These are phyloP conservation scores for Apodemia mormo DNA, from an alignment of 2,888 invertebrate genomes.

Conservation along the genomic window DNA sequence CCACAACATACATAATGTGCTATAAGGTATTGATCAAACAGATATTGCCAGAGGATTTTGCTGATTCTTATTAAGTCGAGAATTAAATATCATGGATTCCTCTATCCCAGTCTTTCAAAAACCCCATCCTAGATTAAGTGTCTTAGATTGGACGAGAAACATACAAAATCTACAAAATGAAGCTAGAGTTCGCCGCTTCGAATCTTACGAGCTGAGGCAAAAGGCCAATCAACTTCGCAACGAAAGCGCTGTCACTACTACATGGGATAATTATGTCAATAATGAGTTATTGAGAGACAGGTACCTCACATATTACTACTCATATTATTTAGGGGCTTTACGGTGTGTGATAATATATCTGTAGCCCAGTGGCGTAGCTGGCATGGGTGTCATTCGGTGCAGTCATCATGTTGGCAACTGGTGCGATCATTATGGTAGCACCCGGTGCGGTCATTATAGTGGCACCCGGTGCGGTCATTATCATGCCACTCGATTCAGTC, in stretches of 20 bases:
- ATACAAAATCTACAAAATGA: slow-evolving; percentile 87
- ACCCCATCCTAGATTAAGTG: slow-evolving; percentile 83
- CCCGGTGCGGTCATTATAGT: no score
- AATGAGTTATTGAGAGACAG: slow-evolving; percentile 87
- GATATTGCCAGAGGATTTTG: not conserved
- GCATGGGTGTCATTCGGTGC: no score
- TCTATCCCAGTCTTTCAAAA: slow-evolving; percentile 83
- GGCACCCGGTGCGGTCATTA: no score
- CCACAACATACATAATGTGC: not conserved
- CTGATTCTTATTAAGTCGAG: not conserved
- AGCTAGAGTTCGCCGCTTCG: slow-evolving; percentile 84
- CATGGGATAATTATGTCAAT: slow-evolving; percentile 90
- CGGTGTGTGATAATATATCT: no score
- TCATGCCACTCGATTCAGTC: no score
- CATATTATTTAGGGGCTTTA: no score
- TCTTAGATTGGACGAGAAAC: slow-evolving; percentile 89
- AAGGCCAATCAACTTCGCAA: slow-evolving; percentile 86
- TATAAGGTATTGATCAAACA: slow-evolving; percentile 6
- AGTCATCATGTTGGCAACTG: no score
- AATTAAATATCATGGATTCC: slow-evolving; percentile 56
- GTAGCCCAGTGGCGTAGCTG: no score
- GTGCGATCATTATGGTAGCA: no score
- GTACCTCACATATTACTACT: slow-evolving; percentile 47
- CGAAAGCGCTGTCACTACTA: slow-evolving; percentile 87
- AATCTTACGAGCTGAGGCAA: slow-evolving; percentile 87